Conservation (phyloP, 2,888 invertebrate species). For the Prenolepis imparis region DNA sequence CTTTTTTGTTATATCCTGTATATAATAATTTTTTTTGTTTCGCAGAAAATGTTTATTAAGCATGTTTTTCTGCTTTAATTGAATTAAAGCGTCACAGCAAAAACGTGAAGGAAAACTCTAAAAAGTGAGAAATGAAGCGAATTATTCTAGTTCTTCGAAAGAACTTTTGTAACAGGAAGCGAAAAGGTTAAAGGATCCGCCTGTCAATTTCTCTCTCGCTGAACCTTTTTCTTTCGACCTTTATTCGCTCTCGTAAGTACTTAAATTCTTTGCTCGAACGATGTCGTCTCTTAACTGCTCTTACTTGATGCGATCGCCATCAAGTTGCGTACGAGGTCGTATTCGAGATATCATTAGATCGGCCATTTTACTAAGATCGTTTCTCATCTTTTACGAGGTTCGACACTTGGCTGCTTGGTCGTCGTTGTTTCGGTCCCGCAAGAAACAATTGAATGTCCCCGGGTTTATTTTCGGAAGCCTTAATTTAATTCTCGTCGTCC, state of each 20-base stretch:
- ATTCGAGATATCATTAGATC: conserved; percentile 63
- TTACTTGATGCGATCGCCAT: conserved; percentile 39
- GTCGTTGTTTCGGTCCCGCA: conserved; percentile 71
- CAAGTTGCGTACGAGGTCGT: conserved; percentile 54
- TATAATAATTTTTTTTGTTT: neutral
- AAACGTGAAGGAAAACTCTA: neutral
- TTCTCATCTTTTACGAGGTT: conserved; percentile 82
- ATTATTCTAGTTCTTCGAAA: too few species aligned
- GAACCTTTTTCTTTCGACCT: conserved; percentile 4
- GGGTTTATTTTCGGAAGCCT: conserved; percentile 84
- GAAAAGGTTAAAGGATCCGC: conserved; percentile 10
- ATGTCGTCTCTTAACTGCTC: conserved; percentile 30
- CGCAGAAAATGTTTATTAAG: neutral
- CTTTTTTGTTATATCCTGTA: too few species aligned
- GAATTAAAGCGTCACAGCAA: neutral
- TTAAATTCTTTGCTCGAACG: conserved; percentile 4
- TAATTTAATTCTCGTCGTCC: conserved; percentile 82
- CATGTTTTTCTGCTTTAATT: too few species aligned
- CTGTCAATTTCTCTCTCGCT: conserved; percentile 17
- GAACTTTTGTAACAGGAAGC: neutral
- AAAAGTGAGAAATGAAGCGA: too few species aligned
- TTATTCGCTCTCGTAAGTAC: conserved; percentile 13
- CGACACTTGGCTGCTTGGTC: conserved; percentile 68
- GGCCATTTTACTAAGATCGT: conserved; percentile 80
- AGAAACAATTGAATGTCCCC: conserved; percentile 82